phyloP scores from a whole-genome alignment of 2,888 invertebrate genomes.

The Pollenia angustigena region DNA sequence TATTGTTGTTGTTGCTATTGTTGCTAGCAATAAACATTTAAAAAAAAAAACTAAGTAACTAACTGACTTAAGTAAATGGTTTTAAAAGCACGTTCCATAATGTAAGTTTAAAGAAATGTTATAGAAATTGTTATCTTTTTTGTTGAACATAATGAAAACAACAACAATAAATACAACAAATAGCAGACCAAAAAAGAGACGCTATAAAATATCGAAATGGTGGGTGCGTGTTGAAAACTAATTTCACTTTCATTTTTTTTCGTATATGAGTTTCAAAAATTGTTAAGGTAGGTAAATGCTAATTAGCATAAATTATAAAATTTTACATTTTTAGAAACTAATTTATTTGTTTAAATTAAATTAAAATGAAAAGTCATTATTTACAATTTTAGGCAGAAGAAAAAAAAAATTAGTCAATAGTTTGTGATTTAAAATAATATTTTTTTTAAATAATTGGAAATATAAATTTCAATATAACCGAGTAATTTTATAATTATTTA shows the following conservation, averaged over 20 bases:
- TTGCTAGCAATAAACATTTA: background rate
- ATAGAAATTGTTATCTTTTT: slow-evolving; percentile 24
- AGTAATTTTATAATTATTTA: too few species aligned
- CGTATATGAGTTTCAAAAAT: slow-evolving; percentile 3
- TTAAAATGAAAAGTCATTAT: slow-evolving; percentile 9
- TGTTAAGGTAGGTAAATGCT: slow-evolving; percentile 50
- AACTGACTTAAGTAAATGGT: slow-evolving; percentile 2
- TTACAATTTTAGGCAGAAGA: slow-evolving; percentile 49
- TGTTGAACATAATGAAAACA: slow-evolving; percentile 13
- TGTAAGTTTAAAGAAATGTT: slow-evolving; percentile 25
- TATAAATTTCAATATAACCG: too few species aligned
- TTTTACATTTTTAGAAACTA: background rate
- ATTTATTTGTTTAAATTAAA: background rate
- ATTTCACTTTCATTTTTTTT: slow-evolving; percentile 70
- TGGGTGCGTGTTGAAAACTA: slow-evolving; percentile 69
- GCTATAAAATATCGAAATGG: slow-evolving; percentile 38
- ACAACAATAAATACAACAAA: slow-evolving; percentile 18
- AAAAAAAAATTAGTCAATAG: background rate
- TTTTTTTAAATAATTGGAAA: background rate
- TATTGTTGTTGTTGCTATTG: background rate
- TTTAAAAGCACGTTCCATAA: slow-evolving; percentile 57
- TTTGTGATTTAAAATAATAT: background rate
- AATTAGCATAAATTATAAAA: slow-evolving; percentile 66
- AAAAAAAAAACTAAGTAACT: slow-evolving; percentile 3
- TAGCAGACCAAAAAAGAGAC: slow-evolving; percentile 34